A percentile compares a stretch with the other conserved stretches of the same genome.
These are phyloP conservation scores for Trichomycterus rosablanca DNA, from an alignment of 2,113 vertebrate genomes.

Conservation along the genomic window DNA sequence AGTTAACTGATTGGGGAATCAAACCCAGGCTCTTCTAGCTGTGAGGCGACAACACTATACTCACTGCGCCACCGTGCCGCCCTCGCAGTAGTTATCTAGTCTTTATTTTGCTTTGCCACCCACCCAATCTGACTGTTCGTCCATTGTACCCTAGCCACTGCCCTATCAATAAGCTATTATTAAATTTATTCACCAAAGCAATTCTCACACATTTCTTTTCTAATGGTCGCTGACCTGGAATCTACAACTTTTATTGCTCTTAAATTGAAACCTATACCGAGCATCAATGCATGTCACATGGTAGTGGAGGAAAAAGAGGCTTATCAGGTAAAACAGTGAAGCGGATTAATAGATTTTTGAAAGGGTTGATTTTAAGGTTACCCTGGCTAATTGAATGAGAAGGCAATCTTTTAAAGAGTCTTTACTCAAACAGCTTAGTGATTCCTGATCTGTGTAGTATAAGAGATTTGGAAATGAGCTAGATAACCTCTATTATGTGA, in stretches of 20 bases:
- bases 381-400: constrained; percentile 9
- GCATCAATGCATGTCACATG: constrained; percentile 39
- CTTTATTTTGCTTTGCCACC: too few species aligned
- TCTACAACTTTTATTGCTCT: constrained; percentile 36
- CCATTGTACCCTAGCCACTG: too few species aligned
- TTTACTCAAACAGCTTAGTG: constrained; percentile 9
- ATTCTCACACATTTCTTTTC: too few species aligned
- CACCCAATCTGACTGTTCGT: too few species aligned
- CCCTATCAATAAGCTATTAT: too few species aligned
- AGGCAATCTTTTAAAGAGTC: constrained; percentile 3
- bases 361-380: constrained; percentile 41
- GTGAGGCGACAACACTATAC: too few species aligned
- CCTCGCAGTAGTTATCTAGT: too few species aligned
- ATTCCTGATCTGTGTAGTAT: constrained; percentile 28
- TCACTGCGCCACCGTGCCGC: too few species aligned
- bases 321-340: constrained; percentile 32
- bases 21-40: too few species aligned
- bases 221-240: constrained; percentile 17
- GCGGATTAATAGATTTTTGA: constrained; percentile 35
- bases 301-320: constrained; percentile 3
- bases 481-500: constrained; percentile 8
- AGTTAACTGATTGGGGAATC: too few species aligned
- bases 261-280: constrained; percentile 36
- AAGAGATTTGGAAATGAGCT: constrained; percentile 25
- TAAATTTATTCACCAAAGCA: too few species aligned